Conservation (phyloP, 2,888 invertebrate species). For the Brassicogethes aeneus region DNA sequence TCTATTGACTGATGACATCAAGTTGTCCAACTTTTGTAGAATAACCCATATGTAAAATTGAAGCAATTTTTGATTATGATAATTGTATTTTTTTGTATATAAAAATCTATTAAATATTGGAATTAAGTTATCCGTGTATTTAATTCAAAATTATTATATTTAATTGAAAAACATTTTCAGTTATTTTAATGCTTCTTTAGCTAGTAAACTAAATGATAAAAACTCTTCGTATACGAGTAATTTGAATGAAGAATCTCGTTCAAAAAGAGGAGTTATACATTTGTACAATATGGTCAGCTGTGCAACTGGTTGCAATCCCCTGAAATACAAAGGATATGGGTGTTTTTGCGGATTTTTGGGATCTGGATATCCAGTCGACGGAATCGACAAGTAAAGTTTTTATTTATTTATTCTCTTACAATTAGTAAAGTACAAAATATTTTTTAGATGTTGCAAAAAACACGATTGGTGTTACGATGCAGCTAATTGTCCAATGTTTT, state of each 20-base stretch:
- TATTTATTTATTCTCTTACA: neutral
- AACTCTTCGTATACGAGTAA: neutral
- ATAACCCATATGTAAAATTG: no score
- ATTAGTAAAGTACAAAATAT: neutral
- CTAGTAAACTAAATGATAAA: no score
- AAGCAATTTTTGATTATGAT: no score
- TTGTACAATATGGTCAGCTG: constrained; percentile 82
- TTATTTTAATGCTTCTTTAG: neutral
- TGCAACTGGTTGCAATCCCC: constrained; percentile 76
- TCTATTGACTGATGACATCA: no score
- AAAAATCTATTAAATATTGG: no score
- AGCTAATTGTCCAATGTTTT: constrained; percentile 68
- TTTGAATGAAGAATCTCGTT: constrained; percentile 35
- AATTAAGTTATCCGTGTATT: no score
- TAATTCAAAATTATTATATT: no score
- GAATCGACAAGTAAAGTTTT: constrained; percentile 60
- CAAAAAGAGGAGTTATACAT: constrained; percentile 67
- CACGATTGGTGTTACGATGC: constrained; percentile 82
- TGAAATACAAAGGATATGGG: constrained; percentile 78
- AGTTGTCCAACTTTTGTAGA: no score
- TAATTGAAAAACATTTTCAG: no score
- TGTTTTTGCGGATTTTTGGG: constrained; percentile 87
- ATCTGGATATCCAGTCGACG: constrained; percentile 68
- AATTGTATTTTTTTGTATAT: no score
- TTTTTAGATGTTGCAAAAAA: constrained; percentile 65